These are phyloP conservation scores for Epirrita christyi DNA, from an alignment of 2,888 invertebrate genomes.

Conservation along the genomic window DNA sequence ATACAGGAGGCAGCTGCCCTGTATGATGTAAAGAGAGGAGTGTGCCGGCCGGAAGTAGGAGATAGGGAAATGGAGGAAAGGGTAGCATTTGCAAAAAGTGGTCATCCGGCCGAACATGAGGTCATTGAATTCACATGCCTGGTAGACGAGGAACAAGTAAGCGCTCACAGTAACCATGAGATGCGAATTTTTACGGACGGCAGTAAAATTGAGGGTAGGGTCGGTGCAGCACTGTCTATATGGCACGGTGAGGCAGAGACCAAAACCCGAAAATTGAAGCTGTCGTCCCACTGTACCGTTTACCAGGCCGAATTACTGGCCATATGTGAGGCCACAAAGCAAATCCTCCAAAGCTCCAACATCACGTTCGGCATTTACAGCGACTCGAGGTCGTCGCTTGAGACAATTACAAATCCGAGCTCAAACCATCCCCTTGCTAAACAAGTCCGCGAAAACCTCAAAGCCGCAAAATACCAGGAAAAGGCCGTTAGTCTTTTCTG, in stretches of 20 bases:
- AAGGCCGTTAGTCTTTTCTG: too few relatives aligned
- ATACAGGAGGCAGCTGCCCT: neutral
- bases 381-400: neutral
- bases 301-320: conserved; percentile 16
- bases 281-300: conserved; percentile 1
- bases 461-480: neutral
- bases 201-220: conserved; percentile 6
- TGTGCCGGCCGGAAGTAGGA: neutral
- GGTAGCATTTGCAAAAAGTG: neutral
- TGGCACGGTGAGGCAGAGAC: neutral
- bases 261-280: conserved; percentile 2
- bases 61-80: conserved; percentile 2
- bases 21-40: neutral
- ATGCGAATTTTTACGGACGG: conserved; percentile 8
- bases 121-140: neutral
- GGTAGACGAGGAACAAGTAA: neutral
- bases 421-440: conserved; percentile 6
- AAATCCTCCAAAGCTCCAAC: neutral
- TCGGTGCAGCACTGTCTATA: neutral
- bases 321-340: neutral
- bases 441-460: neutral
- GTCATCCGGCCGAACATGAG: conserved; percentile 2
- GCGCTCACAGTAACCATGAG: neutral
- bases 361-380: neutral
- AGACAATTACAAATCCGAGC: neutral